These are phyloP conservation scores for Centrocercus urophasianus DNA, from an alignment of 2,113 vertebrate genomes.

Conservation along the genomic window DNA sequence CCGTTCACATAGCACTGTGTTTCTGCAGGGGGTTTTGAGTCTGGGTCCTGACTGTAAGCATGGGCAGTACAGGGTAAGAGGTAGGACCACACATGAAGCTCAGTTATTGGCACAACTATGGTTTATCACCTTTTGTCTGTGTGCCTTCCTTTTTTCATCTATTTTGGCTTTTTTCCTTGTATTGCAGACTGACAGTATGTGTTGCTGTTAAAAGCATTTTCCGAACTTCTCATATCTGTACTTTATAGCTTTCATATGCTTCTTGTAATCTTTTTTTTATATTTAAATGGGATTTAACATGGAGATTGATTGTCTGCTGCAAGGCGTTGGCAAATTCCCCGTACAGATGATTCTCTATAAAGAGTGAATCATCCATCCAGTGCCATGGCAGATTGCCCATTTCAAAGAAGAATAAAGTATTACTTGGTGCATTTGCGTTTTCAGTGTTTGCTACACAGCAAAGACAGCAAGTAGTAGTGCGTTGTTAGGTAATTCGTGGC, in stretches of 20 bases:
- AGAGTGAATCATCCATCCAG: background rate
- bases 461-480: background rate
- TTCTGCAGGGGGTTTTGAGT: background rate
- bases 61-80: background rate
- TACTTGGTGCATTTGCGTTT: background rate
- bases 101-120: background rate
- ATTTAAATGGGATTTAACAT: background rate
- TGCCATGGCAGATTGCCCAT: background rate
- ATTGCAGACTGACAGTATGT: background rate
- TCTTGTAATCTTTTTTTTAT: background rate
- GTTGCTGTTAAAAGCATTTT: background rate
- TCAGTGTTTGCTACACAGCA: background rate
- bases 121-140: background rate
- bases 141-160: background rate
- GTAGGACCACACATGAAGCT: background rate
- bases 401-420: background rate
- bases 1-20: background rate
- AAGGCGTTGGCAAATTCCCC: background rate
- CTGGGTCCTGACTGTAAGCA: background rate
- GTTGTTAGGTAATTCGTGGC: background rate
- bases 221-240: background rate
- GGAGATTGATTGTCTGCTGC: background rate
- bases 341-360: background rate
- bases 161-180: background rate
- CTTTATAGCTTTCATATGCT: background rate